A percentile compares a stretch with the other conserved stretches of the same genome.
These are phyloP conservation scores for Rhamphomyia laevipes DNA, from an alignment of 2,888 invertebrate species.

Conservation along the genomic window DNA sequence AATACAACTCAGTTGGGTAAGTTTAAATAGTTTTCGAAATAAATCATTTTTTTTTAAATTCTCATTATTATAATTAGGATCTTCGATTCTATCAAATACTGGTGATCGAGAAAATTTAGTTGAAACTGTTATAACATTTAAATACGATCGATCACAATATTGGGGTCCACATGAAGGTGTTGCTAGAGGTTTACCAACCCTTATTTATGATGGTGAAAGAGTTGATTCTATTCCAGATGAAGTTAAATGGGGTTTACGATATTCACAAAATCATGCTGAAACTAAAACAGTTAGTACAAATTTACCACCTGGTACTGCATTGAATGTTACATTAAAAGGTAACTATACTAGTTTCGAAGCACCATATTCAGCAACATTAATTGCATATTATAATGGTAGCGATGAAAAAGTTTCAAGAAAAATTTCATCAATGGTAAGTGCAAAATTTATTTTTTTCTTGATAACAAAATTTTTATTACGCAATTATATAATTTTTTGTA, in stretches of 20 bases:
- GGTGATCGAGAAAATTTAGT: slow-evolving; percentile 48
- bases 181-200: slow-evolving; percentile 33
- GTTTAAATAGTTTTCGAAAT: slow-evolving; percentile 17
- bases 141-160: slow-evolving; percentile 55
- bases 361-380: slow-evolving; percentile 60
- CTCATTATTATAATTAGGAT: slow-evolving; percentile 20
- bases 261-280: slow-evolving; percentile 43
- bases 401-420: slow-evolving; percentile 31
- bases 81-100: slow-evolving; percentile 40
- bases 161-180: slow-evolving; percentile 66
- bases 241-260: slow-evolving; percentile 59
- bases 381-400: slow-evolving; percentile 41
- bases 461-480: background rate
- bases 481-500: background rate
- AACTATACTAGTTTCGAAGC: slow-evolving; percentile 62
- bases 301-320: slow-evolving; percentile 65
- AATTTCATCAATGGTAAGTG: slow-evolving; percentile 30
- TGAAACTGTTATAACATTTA: slow-evolving; percentile 62
- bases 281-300: slow-evolving; percentile 45
- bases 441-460: background rate
- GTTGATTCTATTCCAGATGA: slow-evolving; percentile 34
- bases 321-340: slow-evolving; percentile 67
- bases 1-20: slow-evolving; percentile 44
- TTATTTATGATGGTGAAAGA: slow-evolving; percentile 38
- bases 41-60: background rate